Evolutionary conservation across 2,113 vertebrate genomes (phyloP).

Genomic region (Sturnus vulgaris): DNA sequence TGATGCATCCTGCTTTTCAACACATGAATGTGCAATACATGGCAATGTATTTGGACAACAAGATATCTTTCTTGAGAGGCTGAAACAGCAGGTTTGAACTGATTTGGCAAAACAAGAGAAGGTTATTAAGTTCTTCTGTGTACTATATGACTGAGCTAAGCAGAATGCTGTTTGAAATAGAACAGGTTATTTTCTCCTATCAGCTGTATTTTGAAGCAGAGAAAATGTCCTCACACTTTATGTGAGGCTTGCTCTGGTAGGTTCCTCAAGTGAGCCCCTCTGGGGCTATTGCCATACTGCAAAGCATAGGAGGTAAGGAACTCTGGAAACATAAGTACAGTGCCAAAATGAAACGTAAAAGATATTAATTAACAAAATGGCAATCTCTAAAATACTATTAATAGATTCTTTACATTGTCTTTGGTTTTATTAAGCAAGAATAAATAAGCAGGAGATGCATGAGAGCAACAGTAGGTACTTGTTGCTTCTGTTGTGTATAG

Average conservation of each 20-base stretch:
- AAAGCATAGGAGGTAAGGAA: neutral
- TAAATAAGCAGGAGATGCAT: neutral
- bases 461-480: neutral
- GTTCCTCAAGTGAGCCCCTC: neutral
- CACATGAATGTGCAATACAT: accelerated
- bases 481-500: neutral
- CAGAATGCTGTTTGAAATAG: neutral
- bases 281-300: neutral
- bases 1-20: neutral
- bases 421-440: neutral
- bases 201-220: neutral
- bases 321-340: neutral
- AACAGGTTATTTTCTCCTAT: neutral
- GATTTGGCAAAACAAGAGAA: neutral
- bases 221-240: neutral
- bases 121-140: neutral
- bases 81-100: neutral
- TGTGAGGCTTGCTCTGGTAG: neutral
- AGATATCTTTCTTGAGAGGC: neutral
- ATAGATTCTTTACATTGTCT: neutral
- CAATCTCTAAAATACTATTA: neutral
- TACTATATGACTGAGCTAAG: neutral
- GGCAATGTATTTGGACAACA: neutral
- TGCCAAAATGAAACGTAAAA: neutral
- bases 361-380: neutral